Percentiles rank a stretch among this genome's conserved stretches.
Conservation (phyloP, 1,140 invertebrate species). For the Akabosia matsudoensis region DNA sequence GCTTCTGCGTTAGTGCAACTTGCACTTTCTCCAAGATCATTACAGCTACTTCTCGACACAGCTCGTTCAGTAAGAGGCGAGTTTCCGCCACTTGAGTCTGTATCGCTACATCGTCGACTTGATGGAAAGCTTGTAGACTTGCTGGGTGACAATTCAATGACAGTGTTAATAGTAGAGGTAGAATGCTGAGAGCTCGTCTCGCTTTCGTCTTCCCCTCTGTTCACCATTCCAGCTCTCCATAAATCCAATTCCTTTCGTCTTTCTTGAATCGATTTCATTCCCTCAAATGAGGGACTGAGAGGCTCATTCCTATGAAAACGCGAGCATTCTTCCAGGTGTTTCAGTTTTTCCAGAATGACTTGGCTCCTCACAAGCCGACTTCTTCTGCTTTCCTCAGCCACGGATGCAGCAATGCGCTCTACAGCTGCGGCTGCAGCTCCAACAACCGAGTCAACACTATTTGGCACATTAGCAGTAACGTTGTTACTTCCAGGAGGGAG, state of each 20-base stretch:
- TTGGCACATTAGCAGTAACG: conserved; percentile 18
- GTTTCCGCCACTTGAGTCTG: conserved; percentile 41
- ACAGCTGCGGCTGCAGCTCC: conserved; percentile 42
- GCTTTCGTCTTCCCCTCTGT: conserved; percentile 51
- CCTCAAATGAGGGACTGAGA: conserved; percentile 42
- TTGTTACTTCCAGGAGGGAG: conserved; percentile 7
- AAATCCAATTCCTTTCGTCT: conserved; percentile 49
- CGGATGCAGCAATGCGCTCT: conserved; percentile 27
- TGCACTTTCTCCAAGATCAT: background rate
- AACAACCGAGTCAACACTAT: background rate
- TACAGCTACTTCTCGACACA: conserved; percentile 34
- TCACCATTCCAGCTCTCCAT: conserved; percentile 44
- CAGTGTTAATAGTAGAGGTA: conserved; percentile 53
- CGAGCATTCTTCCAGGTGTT: conserved; percentile 48
- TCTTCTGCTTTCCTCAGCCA: conserved; percentile 22
- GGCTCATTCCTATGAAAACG: conserved; percentile 46
- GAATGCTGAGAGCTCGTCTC: conserved; percentile 54
- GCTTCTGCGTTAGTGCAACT: conserved; percentile 1
- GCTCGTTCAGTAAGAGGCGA: conserved; percentile 43
- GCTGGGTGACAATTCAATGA: conserved; percentile 50
- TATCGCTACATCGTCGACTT: conserved; percentile 42
- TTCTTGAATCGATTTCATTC: conserved; percentile 48
- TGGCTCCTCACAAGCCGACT: conserved; percentile 42
- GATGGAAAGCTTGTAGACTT: conserved; percentile 37
- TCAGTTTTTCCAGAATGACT: conserved; percentile 48